Evolutionary conservation across 2,113 vertebrate species (phyloP), one percentile per base, ranked within the genome.

Genomic region (Amia ocellicauda): DNA sequence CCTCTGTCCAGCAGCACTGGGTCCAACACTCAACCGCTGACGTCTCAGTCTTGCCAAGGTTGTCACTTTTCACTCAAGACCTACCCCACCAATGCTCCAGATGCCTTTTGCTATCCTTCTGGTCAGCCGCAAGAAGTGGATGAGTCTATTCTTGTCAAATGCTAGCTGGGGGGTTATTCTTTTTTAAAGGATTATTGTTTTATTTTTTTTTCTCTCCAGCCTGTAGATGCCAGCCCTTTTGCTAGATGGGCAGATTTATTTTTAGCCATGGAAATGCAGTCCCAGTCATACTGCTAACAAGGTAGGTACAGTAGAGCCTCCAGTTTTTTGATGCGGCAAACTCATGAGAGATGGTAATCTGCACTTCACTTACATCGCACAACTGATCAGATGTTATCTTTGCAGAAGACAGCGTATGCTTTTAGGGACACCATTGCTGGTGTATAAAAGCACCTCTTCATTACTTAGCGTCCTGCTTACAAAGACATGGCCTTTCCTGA

Each of bases 331-430:
- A 86, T 84, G 80, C 78, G 82, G 73, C 78, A 74, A 81, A 81
- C 76, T 72, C 79, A 78, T 67, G 74, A 82, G 74, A 69, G 75
- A 86, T 86, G 84, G 82, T 86, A 80, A 83, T 88, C 85, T 84
- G 80, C 79, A 84, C 80, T 83, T 86, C 83, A 82, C 82, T 85
- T 86, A 83, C 79, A 78, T 80, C 72, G 73, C 80, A 72, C 75
- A 73, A 78, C 78, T 85, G 83, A 87, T 85, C 79, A 86, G 81
- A 88, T 85, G 78, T 71, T 85, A 85, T 86, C 84, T 73, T 24
- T 75, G 14, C 61, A 73, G 68, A 71, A 53, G 31, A 27, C 57
- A 14, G 66, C 79, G 82, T 83, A 77, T 74, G 77, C 79, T 74
- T 80, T 24, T 20, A 19, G 61, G 50, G 31, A 24, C 29, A 28